Conservation (phyloP, 1,140 invertebrate genomes). For the Maconellicoccus hirsutus region DNA sequence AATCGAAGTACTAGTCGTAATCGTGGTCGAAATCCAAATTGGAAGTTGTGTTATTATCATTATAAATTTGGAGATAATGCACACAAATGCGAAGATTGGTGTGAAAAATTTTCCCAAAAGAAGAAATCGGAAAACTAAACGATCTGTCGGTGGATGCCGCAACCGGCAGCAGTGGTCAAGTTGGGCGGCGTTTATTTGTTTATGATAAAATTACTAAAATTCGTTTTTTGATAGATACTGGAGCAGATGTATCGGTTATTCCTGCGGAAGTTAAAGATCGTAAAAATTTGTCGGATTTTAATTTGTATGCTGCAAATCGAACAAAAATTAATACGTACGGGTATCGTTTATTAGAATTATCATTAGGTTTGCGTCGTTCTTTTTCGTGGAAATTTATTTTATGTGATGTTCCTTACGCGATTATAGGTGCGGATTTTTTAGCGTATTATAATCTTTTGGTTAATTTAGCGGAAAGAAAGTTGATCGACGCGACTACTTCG, state of each 20-base stretch:
- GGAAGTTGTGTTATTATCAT: background rate
- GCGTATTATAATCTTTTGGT: background rate
- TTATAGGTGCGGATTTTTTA: background rate
- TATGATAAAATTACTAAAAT: background rate
- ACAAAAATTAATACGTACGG: slow-evolving; percentile 9
- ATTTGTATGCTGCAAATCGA: slow-evolving; percentile 24
- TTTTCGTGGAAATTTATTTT: slow-evolving; percentile 12
- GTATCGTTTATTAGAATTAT: background rate
- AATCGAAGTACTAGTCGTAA: background rate
- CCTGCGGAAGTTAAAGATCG: background rate
- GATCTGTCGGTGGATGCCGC: background rate
- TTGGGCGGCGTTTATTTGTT: background rate
- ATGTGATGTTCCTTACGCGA: background rate
- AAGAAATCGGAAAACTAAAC: background rate
- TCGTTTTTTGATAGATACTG: slow-evolving; percentile 12
- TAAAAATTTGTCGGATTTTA: background rate
- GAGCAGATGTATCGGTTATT: slow-evolving; percentile 12
- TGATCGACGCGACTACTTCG: slow-evolving; percentile 11
- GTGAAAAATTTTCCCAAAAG: background rate
- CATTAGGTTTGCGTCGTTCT: background rate
- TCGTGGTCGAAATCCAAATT: background rate
- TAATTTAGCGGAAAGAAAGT: background rate
- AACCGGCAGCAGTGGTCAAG: background rate
- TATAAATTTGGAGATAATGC: background rate
- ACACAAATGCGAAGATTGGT: background rate